These are phyloP conservation scores for Mechanitis messenoides DNA, from an alignment of 2,888 invertebrate species.

Conservation along the genomic window DNA sequence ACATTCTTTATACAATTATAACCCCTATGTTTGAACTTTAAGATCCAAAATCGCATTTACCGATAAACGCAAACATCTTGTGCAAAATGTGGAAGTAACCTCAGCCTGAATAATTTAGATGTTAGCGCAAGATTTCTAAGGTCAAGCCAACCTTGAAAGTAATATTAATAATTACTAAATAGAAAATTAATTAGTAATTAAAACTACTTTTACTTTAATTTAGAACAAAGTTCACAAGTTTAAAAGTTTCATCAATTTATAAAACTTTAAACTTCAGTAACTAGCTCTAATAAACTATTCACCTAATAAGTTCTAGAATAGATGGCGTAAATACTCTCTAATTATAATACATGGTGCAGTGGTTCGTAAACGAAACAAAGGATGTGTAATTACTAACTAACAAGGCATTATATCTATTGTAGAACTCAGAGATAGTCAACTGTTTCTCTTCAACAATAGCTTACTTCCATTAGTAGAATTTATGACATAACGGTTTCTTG, in stretches of 20 bases:
- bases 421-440: constrained; percentile 3
- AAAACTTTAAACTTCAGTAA: too few species aligned
- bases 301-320: background rate
- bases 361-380: background rate
- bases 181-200: too few species aligned
- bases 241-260: too few species aligned
- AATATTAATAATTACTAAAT: too few species aligned
- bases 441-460: constrained; percentile 5
- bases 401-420: constrained; percentile 1
- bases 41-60: too few species aligned
- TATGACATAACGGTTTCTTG: constrained; percentile 5
- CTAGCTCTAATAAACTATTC: too few species aligned
- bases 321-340: background rate
- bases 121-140: constrained; percentile 8
- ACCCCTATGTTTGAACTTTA: too few species aligned
- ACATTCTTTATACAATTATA: too few species aligned
- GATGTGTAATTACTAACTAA: constrained; percentile 4
- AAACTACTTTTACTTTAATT: too few species aligned
- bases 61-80: too few species aligned
- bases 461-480: constrained; percentile 6
- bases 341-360: constrained; percentile 1
- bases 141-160: background rate
- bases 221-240: too few species aligned
- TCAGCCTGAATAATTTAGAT: constrained; percentile 7
- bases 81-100: constrained; percentile 2